A percentile compares a stretch with the other conserved stretches of the same genome.
phyloP scores from a whole-genome alignment of 2,888 invertebrate species.

The Heliconius ismenius region DNA sequence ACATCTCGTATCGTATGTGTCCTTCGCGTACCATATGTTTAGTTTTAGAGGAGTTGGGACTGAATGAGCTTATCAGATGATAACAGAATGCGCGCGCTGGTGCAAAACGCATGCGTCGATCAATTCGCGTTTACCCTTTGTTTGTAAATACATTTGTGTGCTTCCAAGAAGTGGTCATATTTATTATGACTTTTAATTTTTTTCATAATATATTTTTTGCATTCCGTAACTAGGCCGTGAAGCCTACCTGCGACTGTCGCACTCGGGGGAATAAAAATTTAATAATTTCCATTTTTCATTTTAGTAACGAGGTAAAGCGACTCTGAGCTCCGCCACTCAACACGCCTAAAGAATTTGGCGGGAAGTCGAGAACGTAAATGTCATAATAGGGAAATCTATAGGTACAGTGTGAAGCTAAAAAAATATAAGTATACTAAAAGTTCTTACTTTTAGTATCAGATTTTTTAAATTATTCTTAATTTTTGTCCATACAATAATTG shows the following conservation, averaged over 20 bases:
- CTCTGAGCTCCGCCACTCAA: too few species aligned
- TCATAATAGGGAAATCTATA: too few species aligned
- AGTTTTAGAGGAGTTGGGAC: constrained; percentile 26
- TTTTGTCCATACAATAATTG: not conserved
- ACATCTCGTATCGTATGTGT: constrained; percentile 37
- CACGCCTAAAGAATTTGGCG: too few species aligned
- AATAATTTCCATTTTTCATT: too few species aligned
- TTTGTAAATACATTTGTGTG: constrained; percentile 54
- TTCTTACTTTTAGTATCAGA: not conserved
- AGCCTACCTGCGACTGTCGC: too few species aligned
- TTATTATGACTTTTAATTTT: not conserved
- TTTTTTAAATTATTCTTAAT: too few species aligned
- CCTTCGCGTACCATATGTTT: constrained; percentile 41
- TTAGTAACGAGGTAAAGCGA: too few species aligned
- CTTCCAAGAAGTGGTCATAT: constrained; percentile 3
- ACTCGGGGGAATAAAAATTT: too few species aligned
- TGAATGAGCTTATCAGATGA: constrained; percentile 41
- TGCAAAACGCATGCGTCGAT: constrained; percentile 63
- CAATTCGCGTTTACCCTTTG: constrained; percentile 58
- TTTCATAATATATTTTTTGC: not conserved
- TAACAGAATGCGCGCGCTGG: constrained; percentile 44
- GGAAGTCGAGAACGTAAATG: too few species aligned
- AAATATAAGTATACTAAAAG: not conserved
- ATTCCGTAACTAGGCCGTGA: too few species aligned
- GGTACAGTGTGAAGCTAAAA: too few species aligned